phyloP scores from a whole-genome alignment of 2,888 invertebrate genomes.

The Pantelozetes paolii region DNA sequence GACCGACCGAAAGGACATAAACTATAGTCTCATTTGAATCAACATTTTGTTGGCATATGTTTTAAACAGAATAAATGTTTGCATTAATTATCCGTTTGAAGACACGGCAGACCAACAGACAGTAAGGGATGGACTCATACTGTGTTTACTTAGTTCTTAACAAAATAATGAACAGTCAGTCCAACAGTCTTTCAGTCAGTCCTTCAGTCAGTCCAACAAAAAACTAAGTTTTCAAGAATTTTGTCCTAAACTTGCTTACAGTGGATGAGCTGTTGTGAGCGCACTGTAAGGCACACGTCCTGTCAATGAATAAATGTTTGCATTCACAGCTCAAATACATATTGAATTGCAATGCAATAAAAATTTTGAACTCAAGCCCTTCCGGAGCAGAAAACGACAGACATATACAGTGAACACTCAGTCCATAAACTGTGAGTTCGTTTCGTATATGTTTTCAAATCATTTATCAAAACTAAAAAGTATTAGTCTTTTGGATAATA shows the following conservation, averaged over 20 bases:
- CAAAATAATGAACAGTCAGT: neutral
- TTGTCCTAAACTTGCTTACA: neutral
- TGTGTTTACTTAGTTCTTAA: conserved; percentile 23
- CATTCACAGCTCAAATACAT: conserved; percentile 16
- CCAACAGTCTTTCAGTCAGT: neutral
- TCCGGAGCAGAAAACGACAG: conserved; percentile 10
- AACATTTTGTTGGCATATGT: conserved; percentile 34
- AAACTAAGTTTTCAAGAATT: neutral
- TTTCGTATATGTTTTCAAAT: neutral
- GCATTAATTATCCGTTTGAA: conserved; percentile 12
- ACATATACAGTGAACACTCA: neutral
- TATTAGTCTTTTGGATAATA: neutral
- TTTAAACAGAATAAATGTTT: conserved; percentile 12
- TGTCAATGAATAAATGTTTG: conserved; percentile 18
- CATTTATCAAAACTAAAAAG: neutral
- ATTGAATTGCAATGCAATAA: conserved; percentile 31
- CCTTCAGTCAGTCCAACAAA: neutral
- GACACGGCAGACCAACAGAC: conserved; percentile 9
- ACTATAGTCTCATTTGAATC: conserved; percentile 5
- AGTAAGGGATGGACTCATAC: conserved; percentile 34
- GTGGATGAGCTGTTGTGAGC: neutral
- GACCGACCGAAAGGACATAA: neutral
- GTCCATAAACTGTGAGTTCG: neutral
- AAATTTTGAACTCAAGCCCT: conserved; percentile 28
- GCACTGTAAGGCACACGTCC: conserved; percentile 32